phyloP scores from a whole-genome alignment of 2,113 vertebrate genomes.

The Panurus biarmicus region DNA sequence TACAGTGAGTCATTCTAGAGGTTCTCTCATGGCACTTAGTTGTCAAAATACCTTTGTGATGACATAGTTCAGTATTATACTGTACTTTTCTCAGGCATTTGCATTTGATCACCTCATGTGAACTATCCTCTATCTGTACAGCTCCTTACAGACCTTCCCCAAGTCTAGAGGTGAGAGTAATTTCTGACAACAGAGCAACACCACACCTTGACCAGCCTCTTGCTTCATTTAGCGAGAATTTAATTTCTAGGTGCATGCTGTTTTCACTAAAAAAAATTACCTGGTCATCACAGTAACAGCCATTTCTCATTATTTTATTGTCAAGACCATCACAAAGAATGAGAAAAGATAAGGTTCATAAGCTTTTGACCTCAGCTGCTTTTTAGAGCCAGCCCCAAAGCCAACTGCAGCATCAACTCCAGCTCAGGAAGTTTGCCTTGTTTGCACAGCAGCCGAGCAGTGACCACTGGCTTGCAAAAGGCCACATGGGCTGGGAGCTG shows the following conservation, averaged over 20 bases:
- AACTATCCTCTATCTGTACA: not conserved
- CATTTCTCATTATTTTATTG: not conserved
- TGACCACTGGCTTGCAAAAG: not conserved
- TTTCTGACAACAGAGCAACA: not conserved
- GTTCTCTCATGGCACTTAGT: not conserved
- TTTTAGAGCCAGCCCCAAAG: not conserved
- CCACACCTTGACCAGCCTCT: not conserved
- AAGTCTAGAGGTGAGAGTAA: accelerated
- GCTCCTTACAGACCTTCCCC: not conserved
- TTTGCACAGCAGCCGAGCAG: not conserved
- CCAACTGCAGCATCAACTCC: not conserved
- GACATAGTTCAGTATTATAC: not conserved
- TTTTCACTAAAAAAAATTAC: not conserved
- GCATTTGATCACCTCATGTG: not conserved
- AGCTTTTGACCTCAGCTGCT: not conserved
- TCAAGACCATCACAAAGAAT: not conserved
- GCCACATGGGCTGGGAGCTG: not conserved
- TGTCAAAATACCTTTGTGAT: not conserved
- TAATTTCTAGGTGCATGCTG: not conserved
- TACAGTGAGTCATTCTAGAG: not conserved
- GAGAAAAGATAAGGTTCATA: not conserved
- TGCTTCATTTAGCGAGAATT: not conserved
- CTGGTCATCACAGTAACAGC: not conserved
- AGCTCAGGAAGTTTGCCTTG: not conserved
- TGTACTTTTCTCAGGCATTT: not conserved